A percentile compares a stretch with the other conserved stretches of the same genome.
phyloP scores from a whole-genome alignment of 2,888 invertebrate genomes.

The Agonopterix arenella region DNA sequence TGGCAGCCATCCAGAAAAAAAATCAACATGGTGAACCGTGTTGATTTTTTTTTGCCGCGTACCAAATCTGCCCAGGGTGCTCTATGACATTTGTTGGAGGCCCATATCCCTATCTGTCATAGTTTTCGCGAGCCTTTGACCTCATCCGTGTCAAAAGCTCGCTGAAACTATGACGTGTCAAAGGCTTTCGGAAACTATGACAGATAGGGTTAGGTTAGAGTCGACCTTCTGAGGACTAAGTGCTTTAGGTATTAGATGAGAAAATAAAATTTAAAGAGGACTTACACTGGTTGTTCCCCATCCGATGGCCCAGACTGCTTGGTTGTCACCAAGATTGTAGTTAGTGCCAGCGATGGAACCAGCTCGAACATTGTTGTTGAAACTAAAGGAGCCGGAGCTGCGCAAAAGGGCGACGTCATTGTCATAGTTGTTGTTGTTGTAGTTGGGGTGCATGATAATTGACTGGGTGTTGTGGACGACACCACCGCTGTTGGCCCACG shows the following conservation, averaged over 20 bases:
- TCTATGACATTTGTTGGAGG: no score
- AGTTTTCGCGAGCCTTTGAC: no score
- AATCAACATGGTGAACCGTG: no score
- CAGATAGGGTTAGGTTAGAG: no score
- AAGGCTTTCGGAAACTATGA: no score
- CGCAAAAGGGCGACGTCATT: constrained; percentile 37
- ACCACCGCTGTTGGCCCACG: constrained; percentile 32
- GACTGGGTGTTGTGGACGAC: constrained; percentile 13
- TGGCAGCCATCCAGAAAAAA: no score
- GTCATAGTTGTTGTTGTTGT: constrained; percentile 16
- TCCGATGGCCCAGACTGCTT: constrained; percentile 39
- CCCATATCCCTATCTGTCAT: no score
- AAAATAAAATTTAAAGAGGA: constrained; percentile 3
- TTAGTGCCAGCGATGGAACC: constrained; percentile 33
- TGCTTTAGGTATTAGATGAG: background rate
- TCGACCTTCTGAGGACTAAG: no score
- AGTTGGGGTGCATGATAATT: constrained; percentile 21
- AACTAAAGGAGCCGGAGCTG: constrained; percentile 14
- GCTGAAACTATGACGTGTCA: no score
- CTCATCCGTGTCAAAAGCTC: no score
- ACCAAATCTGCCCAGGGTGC: no score
- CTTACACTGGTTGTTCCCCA: constrained; percentile 44
- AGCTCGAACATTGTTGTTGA: constrained; percentile 17
- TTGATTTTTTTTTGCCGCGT: no score
- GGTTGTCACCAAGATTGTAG: constrained; percentile 35